Evolutionary conservation across 1,140 invertebrate species (phyloP).

Genomic region (Reticulitermes speratus): DNA sequence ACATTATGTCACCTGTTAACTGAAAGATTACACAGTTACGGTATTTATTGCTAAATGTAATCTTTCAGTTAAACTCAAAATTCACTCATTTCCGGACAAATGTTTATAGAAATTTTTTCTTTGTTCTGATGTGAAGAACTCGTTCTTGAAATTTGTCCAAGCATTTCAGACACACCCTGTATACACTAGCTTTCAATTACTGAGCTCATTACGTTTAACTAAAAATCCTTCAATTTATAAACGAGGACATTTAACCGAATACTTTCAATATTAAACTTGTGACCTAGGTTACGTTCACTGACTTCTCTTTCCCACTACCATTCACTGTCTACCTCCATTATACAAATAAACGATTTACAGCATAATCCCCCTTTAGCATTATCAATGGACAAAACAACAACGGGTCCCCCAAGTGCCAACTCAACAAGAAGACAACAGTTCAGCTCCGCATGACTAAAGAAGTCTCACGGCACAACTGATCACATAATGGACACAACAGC

Average conservation of each 20-base stretch:
- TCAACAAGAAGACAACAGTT: conserved; percentile 7
- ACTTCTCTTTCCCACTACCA: not conserved
- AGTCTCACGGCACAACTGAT: not conserved
- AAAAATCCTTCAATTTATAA: not conserved
- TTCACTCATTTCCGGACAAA: no score
- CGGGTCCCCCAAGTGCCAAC: not conserved
- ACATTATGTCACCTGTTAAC: no score
- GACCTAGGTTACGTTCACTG: not conserved
- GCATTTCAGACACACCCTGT: no score
- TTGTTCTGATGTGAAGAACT: no score
- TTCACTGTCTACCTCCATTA: not conserved
- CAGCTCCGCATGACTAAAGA: not conserved
- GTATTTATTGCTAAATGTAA: no score
- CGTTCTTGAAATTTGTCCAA: no score
- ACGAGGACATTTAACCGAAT: not conserved
- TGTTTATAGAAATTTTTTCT: no score
- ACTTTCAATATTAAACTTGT: not conserved
- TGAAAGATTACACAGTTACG: no score
- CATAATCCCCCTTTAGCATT: not conserved
- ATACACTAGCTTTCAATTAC: no score
- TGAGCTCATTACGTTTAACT: no score
- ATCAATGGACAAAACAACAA: not conserved
- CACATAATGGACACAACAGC: not conserved
- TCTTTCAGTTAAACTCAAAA: no score
- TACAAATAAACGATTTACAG: not conserved